A percentile compares a stretch with the other conserved stretches of the same genome.
Conservation (phyloP, 2,797 vertebrate species). For the Oreochromis grahami region DNA sequence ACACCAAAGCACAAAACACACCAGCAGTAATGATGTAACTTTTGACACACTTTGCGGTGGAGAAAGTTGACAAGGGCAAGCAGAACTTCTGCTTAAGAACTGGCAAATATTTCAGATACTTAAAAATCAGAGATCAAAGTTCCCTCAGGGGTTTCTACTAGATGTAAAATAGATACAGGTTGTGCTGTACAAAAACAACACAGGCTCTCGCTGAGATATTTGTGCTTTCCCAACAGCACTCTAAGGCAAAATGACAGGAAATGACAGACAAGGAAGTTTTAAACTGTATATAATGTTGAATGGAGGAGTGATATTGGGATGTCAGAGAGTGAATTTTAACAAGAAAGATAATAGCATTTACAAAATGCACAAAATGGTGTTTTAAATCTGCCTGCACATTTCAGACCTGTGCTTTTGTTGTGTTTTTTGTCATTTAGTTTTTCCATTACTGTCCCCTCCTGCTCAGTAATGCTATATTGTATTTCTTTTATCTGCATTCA, state of each 20-base stretch:
- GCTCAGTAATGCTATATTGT: background rate
- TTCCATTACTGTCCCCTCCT: background rate
- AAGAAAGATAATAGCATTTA: background rate
- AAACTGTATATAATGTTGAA: background rate
- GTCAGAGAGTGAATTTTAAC: background rate
- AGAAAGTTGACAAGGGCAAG: background rate
- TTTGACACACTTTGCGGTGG: background rate
- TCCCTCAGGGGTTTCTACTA: background rate
- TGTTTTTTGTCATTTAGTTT: background rate
- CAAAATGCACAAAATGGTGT: background rate
- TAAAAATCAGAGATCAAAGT: background rate
- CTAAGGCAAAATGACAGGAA: background rate
- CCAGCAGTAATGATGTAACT: background rate
- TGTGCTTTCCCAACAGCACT: background rate
- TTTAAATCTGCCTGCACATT: background rate
- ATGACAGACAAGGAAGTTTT: background rate
- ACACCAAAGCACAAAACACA: background rate
- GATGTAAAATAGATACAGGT: background rate
- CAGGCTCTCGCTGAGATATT: background rate
- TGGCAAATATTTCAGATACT: background rate
- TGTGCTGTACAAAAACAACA: background rate
- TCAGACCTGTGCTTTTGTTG: background rate
- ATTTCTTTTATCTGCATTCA: conserved; percentile 10
- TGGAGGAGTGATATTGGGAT: background rate
- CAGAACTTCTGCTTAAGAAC: background rate